Percentiles rank a stretch among this genome's conserved stretches.
Conservation (phyloP, 2,888 invertebrate species). For the Pasiphila rectangulata region DNA sequence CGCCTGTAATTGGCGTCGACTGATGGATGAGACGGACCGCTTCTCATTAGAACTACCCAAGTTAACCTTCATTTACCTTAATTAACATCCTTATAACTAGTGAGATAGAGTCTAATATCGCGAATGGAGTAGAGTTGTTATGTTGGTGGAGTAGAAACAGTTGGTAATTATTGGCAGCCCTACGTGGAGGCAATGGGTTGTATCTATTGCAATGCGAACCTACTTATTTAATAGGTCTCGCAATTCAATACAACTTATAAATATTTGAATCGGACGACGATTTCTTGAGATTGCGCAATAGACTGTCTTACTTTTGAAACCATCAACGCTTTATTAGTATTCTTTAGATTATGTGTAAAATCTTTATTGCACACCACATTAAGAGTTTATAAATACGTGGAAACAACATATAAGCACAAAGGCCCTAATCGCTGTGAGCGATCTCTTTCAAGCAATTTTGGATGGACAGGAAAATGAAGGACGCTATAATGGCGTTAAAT, state of each 20-base stretch:
- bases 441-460: too few relatives aligned
- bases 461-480: too few relatives aligned
- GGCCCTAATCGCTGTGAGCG: too few relatives aligned
- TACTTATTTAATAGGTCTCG: constrained; percentile 29
- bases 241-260: constrained; percentile 29
- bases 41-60: constrained; percentile 53
- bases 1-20: constrained; percentile 65
- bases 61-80: constrained; percentile 25
- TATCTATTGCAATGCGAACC: constrained; percentile 29
- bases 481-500: too few relatives aligned
- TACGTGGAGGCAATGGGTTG: constrained; percentile 37
- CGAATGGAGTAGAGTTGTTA: background rate
- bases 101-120: constrained; percentile 14
- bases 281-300: constrained; percentile 18
- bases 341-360: too few relatives aligned
- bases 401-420: too few relatives aligned
- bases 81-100: constrained; percentile 23
- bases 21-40: constrained; percentile 51
- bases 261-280: constrained; percentile 9
- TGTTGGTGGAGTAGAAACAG: constrained; percentile 39
- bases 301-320: background rate
- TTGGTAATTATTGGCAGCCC: constrained; percentile 51
- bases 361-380: too few relatives aligned
- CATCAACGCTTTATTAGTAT: too few relatives aligned
- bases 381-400: too few relatives aligned